A percentile compares a stretch with the other conserved stretches of the same genome.
phyloP scores from a whole-genome alignment of 1,140 invertebrate genomes.

The Tenebrio molitor region DNA sequence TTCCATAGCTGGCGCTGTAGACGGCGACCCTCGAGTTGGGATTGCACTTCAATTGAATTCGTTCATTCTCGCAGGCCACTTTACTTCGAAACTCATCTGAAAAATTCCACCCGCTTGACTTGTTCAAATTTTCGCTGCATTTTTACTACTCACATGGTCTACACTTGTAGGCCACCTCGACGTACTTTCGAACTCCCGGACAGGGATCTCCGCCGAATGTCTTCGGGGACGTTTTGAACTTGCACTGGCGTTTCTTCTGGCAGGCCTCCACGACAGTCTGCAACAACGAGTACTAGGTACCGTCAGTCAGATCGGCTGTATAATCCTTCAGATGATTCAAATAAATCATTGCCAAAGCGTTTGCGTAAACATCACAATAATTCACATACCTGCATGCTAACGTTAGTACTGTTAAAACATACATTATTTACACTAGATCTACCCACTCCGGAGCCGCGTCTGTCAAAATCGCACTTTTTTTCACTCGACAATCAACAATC shows the following conservation, averaged over 20 bases:
- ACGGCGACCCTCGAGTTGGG: constrained; percentile 88
- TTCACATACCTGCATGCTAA: constrained; percentile 52
- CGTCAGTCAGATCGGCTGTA: constrained; percentile 68
- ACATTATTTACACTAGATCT: constrained; percentile 22
- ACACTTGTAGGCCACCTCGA: constrained; percentile 95
- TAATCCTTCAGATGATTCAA: constrained; percentile 33
- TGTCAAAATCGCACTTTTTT: constrained; percentile 13
- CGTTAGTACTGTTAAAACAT: constrained; percentile 38
- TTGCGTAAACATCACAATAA: constrained; percentile 28
- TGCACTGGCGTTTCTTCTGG: constrained; percentile 90
- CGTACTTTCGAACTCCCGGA: constrained; percentile 87
- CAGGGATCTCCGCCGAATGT: constrained; percentile 89
- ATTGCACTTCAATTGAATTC: constrained; percentile 85
- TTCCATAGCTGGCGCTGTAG: constrained; percentile 91
- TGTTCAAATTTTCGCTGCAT: constrained; percentile 26
- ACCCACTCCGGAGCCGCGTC: not conserved
- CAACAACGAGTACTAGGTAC: constrained; percentile 86
- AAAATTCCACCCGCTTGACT: constrained; percentile 60
- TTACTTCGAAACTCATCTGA: constrained; percentile 92
- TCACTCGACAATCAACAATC: not conserved
- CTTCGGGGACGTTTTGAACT: constrained; percentile 85
- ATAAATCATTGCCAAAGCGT: constrained; percentile 39
- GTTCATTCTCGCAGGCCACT: constrained; percentile 91
- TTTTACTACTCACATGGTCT: constrained; percentile 87
- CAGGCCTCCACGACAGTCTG: constrained; percentile 94